Conservation (phyloP, 1,140 invertebrate genomes). For the Zaprionus tsacasi region DNA sequence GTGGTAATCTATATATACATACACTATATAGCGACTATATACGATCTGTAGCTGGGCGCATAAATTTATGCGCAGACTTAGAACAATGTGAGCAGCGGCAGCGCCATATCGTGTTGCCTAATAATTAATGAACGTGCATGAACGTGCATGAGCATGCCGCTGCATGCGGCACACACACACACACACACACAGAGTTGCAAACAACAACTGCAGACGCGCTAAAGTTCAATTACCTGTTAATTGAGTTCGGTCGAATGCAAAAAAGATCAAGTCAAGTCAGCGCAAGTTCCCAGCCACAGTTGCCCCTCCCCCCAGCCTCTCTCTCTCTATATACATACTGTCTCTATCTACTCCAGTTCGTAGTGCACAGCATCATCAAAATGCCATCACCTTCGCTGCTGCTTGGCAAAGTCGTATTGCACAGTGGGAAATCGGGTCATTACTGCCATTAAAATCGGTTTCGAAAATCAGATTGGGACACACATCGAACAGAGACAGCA, state of each 20-base stretch:
- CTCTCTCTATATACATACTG: not conserved
- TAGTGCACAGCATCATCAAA: conserved; percentile 65
- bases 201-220: conserved; percentile 2
- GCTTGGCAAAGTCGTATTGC: conserved; percentile 34
- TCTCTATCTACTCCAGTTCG: conserved; percentile 4
- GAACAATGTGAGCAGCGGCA: conserved; percentile 69
- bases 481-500: conserved; percentile 8
- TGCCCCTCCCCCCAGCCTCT: not conserved
- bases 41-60: conserved; percentile 34
- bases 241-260: conserved; percentile 78
- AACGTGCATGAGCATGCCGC: conserved; percentile 24
- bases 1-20: conserved; percentile 8
- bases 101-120: conserved; percentile 74
- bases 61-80: conserved; percentile 83
- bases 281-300: conserved; percentile 25
- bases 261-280: conserved; percentile 60
- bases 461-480: conserved; percentile 59
- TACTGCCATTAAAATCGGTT: conserved; percentile 73
- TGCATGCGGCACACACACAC: conserved; percentile 10
- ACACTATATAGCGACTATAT: conserved; percentile 13
- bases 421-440: conserved; percentile 62
- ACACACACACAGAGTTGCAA: not conserved
- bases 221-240: conserved; percentile 81
- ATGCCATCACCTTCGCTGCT: conserved; percentile 61
- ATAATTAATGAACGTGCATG: conserved; percentile 80